phyloP scores from a whole-genome alignment of 64 coral and sea anemone genomes.

The Montipora efflorescens region DNA sequence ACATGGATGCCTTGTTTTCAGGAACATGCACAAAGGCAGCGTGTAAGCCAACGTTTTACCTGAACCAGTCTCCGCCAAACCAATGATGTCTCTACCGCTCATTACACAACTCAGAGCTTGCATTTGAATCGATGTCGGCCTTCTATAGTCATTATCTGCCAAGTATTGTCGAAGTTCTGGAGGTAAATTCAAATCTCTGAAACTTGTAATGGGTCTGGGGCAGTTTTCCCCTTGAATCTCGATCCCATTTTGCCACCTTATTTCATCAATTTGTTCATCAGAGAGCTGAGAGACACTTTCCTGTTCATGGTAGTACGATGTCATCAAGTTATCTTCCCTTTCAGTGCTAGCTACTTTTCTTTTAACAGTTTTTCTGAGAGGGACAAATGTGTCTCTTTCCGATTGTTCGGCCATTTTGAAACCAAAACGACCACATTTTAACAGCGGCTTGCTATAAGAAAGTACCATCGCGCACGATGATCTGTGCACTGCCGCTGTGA shows the following conservation, averaged over 20 bases:
- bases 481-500: background rate
- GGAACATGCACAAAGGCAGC: slow-evolving; percentile 85
- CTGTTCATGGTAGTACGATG: slow-evolving; percentile 81
- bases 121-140: slow-evolving; percentile 96
- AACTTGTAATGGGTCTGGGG: slow-evolving; percentile 86
- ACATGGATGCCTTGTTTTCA: slow-evolving; percentile 75
- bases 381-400: slow-evolving; percentile 66
- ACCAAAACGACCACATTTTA: background rate
- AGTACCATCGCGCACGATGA: background rate
- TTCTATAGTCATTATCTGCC: slow-evolving; percentile 61
- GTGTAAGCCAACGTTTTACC: slow-evolving; percentile 96
- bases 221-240: slow-evolving; percentile 90
- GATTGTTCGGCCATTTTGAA: slow-evolving; percentile 42
- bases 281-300: slow-evolving; percentile 71
- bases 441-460: slow-evolving; percentile 6
- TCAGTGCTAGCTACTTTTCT: slow-evolving; percentile 48
- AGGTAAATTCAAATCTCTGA: slow-evolving; percentile 80
- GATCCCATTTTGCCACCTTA: slow-evolving; percentile 92
- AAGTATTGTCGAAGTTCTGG: slow-evolving; percentile 77
- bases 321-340: slow-evolving; percentile 82
- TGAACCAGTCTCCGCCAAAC: slow-evolving; percentile 95
- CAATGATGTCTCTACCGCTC: slow-evolving; percentile 97
- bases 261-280: slow-evolving; percentile 80
- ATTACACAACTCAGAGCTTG: slow-evolving; percentile 96
- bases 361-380: slow-evolving; percentile 80